These are phyloP conservation scores for Neodiprion pinetum DNA, from an alignment of 1,140 invertebrate species.

Conservation along the genomic window DNA sequence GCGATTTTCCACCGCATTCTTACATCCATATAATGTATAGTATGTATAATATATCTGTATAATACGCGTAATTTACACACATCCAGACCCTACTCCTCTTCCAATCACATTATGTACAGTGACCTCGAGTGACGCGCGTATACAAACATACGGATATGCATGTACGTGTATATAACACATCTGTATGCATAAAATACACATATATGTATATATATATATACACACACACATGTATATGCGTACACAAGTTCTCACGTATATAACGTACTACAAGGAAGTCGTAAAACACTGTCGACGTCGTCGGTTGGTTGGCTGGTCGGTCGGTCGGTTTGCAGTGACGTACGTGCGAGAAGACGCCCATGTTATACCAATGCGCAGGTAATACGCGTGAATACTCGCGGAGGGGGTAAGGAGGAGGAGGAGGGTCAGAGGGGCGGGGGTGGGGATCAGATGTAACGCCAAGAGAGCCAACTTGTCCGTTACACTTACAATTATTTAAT, in stretches of 20 bases:
- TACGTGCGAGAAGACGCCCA: not conserved
- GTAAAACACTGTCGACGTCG: not conserved
- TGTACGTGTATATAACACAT: too few relatives aligned
- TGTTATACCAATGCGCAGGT: not conserved
- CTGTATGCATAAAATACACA: too few relatives aligned
- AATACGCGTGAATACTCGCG: slow-evolving; percentile 18
- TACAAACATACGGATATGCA: not conserved
- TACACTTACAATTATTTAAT: too few relatives aligned
- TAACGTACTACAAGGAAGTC: not conserved
- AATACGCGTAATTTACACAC: too few relatives aligned
- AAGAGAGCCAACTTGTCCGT: slow-evolving; percentile 29
- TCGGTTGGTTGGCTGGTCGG: not conserved
- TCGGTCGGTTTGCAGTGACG: not conserved
- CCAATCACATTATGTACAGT: too few relatives aligned
- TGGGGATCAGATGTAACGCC: slow-evolving; percentile 34
- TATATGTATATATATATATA: too few relatives aligned
- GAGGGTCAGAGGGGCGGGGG: slow-evolving; percentile 30
- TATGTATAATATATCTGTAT: too few relatives aligned
- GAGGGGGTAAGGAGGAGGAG: slow-evolving; percentile 22
- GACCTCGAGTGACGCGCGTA: not conserved
- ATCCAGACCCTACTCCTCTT: too few relatives aligned
- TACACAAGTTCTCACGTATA: too few relatives aligned
- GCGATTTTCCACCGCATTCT: too few relatives aligned
- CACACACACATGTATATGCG: too few relatives aligned
- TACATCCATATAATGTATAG: too few relatives aligned